A percentile compares a stretch with the other conserved stretches of the same genome.
Conservation (phyloP, 2,113 vertebrate genomes). For the Raja brachyura region DNA sequence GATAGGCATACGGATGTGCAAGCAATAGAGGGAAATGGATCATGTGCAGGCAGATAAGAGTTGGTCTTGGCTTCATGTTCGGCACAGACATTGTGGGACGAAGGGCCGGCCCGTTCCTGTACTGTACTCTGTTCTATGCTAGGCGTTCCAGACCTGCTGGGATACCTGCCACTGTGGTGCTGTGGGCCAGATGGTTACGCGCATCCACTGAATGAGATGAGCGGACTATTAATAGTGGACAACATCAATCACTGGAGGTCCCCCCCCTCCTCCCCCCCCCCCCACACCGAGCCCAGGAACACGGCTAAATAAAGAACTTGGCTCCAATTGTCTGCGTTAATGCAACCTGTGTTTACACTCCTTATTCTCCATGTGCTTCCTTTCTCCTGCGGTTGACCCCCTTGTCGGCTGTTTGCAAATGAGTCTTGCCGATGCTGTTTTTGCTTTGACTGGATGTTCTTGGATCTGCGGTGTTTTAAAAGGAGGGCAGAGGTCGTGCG, state of each 20-base stretch:
- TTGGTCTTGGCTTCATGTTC: neutral
- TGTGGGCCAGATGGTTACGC: neutral
- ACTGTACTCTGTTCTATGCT: no score
- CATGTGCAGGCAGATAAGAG: no score
- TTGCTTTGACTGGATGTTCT: neutral
- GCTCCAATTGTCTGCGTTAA: neutral
- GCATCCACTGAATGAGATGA: neutral
- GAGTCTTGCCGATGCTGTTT: neutral
- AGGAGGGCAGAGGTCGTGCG: neutral
- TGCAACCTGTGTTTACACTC: constrained; percentile 7
- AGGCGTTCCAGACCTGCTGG: neutral
- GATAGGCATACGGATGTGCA: no score
- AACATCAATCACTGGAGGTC: neutral
- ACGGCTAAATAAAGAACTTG: neutral
- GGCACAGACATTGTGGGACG: no score
- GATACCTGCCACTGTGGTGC: neutral
- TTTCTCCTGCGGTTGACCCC: constrained; percentile 3
- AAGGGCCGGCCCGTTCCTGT: no score
- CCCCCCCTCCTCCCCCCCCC: no score
- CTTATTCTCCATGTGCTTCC: constrained; percentile 5
- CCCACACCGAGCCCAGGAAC: neutral
- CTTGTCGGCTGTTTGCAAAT: neutral
- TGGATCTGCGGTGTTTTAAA: neutral
- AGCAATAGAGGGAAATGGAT: no score
- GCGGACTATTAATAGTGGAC: neutral